These are phyloP conservation scores for Pimephales promelas DNA, from an alignment of 2,113 vertebrate genomes.

Conservation along the genomic window DNA sequence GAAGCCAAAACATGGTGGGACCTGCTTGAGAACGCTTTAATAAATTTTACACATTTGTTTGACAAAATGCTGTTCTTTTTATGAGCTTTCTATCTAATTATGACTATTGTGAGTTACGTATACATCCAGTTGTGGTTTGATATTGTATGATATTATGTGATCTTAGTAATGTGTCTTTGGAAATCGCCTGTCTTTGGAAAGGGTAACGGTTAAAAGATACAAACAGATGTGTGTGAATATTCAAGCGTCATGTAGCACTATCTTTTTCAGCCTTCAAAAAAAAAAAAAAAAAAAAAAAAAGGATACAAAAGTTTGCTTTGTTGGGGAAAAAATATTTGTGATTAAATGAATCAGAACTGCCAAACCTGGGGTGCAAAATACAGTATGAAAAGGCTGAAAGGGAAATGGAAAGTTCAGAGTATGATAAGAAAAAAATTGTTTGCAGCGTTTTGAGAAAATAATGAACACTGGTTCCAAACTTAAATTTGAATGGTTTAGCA, in stretches of 20 bases:
- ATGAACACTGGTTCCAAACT: neutral
- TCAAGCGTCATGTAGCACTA: constrained; percentile 53
- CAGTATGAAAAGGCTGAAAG: neutral
- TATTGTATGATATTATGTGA: constrained; percentile 52
- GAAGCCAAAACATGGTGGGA: constrained; percentile 48
- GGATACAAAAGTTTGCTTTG: neutral
- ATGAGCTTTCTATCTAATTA: constrained; percentile 55
- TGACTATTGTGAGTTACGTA: constrained; percentile 48
- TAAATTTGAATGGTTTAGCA: neutral
- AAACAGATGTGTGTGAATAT: neutral
- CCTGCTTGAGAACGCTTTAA: constrained; percentile 45
- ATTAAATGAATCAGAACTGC: neutral
- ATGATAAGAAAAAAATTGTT: neutral
- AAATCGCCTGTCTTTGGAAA: constrained; percentile 34
- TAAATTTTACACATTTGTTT: constrained; percentile 38
- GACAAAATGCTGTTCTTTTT: constrained; percentile 54
- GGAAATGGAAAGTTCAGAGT: neutral
- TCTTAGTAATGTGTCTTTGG: constrained; percentile 46
- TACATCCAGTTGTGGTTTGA: constrained; percentile 38
- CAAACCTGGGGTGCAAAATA: neutral
- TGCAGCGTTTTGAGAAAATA: neutral
- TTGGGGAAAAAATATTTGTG: too few species aligned
- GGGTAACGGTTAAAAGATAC: neutral
- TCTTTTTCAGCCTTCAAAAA: constrained; percentile 22
- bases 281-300: constrained; percentile 35